Base-by-base conservation (phyloP, 2,113 vertebrate genomes). In the Tor tambroides region DNA sequence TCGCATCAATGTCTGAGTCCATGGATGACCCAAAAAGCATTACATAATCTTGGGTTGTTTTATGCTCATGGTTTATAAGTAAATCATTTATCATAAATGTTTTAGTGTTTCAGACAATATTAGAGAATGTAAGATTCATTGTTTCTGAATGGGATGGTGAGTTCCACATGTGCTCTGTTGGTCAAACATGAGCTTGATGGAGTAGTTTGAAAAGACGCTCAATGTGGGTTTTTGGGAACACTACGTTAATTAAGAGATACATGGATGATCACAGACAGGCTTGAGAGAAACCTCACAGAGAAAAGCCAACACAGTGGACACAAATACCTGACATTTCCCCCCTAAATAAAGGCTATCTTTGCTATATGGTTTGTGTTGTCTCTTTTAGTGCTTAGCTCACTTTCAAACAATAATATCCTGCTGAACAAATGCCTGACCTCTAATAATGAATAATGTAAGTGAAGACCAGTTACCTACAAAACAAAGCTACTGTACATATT, bases 101-200 rank as follows among this genome's bases (percentile, higher is more conserved):
- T 71, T 46, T 61, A 71, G 17, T 7, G 19, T 35, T 35, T 71
- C 0, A 17, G 30, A 35, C 30, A 71, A 35, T 35, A 69, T 35
- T 69, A 35, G 15, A 69, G 38, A 21, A 38, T 38, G 11, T 38
- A 19, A 46, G 32, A 32, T 72, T 61, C 6, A 21, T 56, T 82
- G 14, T 49, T 69, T 46, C 26, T 5, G 32, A 72, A 86, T 69
- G 49, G 85, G 3, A 54, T 59, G 49, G 65, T 81, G 75, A 69
- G 83, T 84, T 63, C 54, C 86, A 76, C 43, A 80, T 72, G 35
- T 54, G 71, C 86, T 85, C 56, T 9, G 41, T 72, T 56, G 86
- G 87, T 87, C 81, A 88, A 35, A 61, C 12, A 23, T 67, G 61
- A 85, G 51, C 72, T 71, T 63, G 49, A 35, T 59, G 43, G 54